Evolutionary conservation across 1,140 invertebrate species (phyloP), one percentile per base, ranked within the genome.

Genomic region (Drosophila nannoptera): DNA sequence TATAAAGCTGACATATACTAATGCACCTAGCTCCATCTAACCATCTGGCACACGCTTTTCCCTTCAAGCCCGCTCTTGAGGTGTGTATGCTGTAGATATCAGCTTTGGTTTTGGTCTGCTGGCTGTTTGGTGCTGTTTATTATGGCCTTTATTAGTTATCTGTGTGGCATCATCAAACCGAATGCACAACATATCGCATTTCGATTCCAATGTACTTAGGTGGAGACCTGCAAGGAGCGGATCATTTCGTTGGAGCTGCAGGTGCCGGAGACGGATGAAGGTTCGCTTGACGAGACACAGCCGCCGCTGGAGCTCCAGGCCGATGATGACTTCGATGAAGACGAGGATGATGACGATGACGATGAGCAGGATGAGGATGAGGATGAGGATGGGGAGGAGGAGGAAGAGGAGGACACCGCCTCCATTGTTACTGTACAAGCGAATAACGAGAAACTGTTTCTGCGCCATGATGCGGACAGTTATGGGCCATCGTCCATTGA

Each of bases 211-310:
- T 86, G 60, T 86, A 70, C 73, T 75, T 89, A 97, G 95, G 95
- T 96, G 80, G 95, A 97, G 91, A 96, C 95, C 46, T 93, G 95
- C 53, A 93, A 95, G 90, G 95, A 96, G 90, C 96, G 96, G 90
- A 96, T 96, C 75, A 95, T 96, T 88, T 96, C 95, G 45, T 90
- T 97, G 87, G 95, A 96, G 88, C 89, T 97, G 81, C 87, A 90
- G 65, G 89, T 88, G 70, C 89, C 89, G n/a, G 88, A 87, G 16
- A 50, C 67, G 11, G 87, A 87, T 7, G 77, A 78, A 32, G 71
- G 61, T 4, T 52, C 67, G 14, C 61, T 87, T 3, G 84, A 87
- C n/a, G 74, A 74, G n/a, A 87, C 80, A 8, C 78, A 78, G 32
- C 82, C 82, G 49, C 82, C 82, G 7, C 40, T 75, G 14, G 80